phyloP scores from a whole-genome alignment of 2,888 invertebrate species.

The Nephrotoma flavescens region DNA sequence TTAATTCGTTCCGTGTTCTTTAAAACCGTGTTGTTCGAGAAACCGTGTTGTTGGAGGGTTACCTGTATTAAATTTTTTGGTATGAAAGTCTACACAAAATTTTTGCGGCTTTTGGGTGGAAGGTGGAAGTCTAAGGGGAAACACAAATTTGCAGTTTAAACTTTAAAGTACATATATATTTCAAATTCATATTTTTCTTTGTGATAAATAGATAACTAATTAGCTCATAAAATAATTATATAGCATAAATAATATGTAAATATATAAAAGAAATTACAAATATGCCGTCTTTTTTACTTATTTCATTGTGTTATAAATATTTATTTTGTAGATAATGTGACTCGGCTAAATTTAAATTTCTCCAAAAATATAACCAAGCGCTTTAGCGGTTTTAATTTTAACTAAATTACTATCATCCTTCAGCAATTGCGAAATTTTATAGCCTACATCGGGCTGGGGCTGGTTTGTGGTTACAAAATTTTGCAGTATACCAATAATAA shows the following conservation, averaged over 20 bases:
- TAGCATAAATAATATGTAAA: not conserved
- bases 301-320: not conserved
- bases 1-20: too few species aligned
- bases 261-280: not conserved
- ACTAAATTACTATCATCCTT: slow-evolving; percentile 29
- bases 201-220: not conserved
- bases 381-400: slow-evolving; percentile 27
- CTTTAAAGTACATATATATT: not conserved
- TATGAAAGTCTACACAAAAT: not conserved
- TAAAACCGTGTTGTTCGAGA: too few species aligned
- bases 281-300: not conserved
- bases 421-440: slow-evolving; percentile 26
- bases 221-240: not conserved
- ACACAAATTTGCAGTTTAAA: not conserved
- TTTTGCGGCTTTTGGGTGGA: not conserved
- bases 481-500: slow-evolving; percentile 28
- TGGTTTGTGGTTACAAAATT: slow-evolving; percentile 26
- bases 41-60: too few species aligned
- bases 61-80: too few species aligned
- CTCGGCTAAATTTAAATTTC: slow-evolving; percentile 19
- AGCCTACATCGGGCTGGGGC: slow-evolving; percentile 25
- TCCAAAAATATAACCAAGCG: slow-evolving; percentile 29
- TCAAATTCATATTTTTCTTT: not conserved
- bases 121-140: not conserved
- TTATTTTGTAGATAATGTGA: not conserved